Evolutionary conservation across 2,888 invertebrate species (phyloP), one percentile per base, ranked within the genome.

Genomic region (Clusia tigrina): DNA sequence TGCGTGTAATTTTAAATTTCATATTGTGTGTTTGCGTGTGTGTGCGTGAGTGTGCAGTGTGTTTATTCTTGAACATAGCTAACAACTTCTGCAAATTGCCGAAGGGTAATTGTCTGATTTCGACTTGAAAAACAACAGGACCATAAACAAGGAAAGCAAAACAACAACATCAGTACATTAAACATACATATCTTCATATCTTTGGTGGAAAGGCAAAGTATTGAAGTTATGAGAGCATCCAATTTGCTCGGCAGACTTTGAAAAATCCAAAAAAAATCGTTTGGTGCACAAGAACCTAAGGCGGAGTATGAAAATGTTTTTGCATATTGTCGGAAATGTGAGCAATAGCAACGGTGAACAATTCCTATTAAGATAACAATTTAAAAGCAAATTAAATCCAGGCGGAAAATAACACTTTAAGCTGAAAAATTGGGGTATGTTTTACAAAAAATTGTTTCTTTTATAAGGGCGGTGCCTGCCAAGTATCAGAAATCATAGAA

Each of bases 61-160:
- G 6, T 32, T 32, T 32, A 12, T 6, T 32, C 6, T 32, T 32
- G 6, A 32, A 32, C 12, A n/a, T n/a, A 9, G 32, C 32, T 32
- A 12, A 6, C 12, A 32, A 6, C n/a, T 42, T 42, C 3, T 42
- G 9, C 12, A 6, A 42, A 42, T 15, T 42, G 57, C 62, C 48
- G 23, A 42, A 17, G 32, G 62, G 62, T 32, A 62, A 25, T 62
- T 62, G 20, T 58, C 46, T 62, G 53, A 62, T 62, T 58, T 62
- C 48, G 57, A 58, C 55, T 38, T 37, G 55, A 22, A 55, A 38
- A 37, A 32, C 42, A 42, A 15, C n/a, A 42, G n/a, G 22, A 25
- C 24, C 37, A 24, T 42, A 53, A 53, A 52, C 25, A 24, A 62
- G 42, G 12, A 54, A 20, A 46, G 15, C 61, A 55, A 51, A 55